Conservation (phyloP, 2,797 vertebrate genomes). For the Streptopelia turtur region DNA sequence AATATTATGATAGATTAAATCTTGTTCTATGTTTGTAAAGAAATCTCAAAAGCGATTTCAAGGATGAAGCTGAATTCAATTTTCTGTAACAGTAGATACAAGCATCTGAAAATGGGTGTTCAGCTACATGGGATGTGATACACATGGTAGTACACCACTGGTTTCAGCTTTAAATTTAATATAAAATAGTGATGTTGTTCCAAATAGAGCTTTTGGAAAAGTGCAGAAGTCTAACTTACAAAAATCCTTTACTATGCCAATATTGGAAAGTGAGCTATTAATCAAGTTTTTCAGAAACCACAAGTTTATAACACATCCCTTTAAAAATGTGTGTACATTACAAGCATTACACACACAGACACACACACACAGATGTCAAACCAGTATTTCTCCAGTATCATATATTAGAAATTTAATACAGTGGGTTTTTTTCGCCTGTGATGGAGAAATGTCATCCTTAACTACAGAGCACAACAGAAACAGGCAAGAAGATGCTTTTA, state of each 20-base stretch:
- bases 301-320: not conserved
- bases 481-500: not conserved
- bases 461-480: not conserved
- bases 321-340: not conserved
- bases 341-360: not conserved
- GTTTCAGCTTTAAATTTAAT: not conserved
- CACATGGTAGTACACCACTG: not conserved
- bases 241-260: not conserved
- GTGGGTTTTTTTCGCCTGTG: not conserved
- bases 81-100: constrained; percentile 20
- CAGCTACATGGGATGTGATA: not conserved
- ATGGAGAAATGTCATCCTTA: not conserved
- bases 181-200: not conserved
- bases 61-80: constrained; percentile 15
- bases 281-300: not conserved
- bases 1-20: not conserved
- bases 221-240: not conserved
- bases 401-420: not conserved
- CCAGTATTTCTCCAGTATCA: not conserved
- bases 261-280: not conserved
- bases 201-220: not conserved
- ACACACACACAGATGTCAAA: not conserved
- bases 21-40: constrained; percentile 41
- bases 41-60: constrained; percentile 47
- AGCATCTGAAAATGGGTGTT: not conserved